Conservation (phyloP, 2,797 vertebrate species). For the Ptychadena robeensis region DNA sequence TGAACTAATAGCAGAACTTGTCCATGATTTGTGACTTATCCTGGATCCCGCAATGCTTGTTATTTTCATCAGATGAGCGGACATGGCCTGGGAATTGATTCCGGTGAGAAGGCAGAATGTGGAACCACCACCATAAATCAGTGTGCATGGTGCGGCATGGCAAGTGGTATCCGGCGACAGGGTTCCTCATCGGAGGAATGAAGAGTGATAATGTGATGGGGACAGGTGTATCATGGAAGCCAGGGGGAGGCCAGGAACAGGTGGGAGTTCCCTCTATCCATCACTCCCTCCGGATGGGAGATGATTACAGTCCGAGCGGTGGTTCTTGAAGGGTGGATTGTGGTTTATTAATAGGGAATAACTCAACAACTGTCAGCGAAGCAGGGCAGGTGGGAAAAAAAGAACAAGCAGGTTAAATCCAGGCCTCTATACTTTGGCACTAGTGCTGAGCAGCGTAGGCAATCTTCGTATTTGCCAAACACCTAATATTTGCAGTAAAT, state of each 20-base stretch:
- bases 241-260: not conserved
- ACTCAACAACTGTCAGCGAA: conserved; percentile 16
- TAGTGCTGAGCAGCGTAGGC: no score
- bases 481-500: no score
- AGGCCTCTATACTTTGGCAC: not conserved
- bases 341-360: conserved; percentile 22
- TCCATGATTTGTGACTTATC: conserved; percentile 25
- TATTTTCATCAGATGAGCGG: conserved; percentile 32
- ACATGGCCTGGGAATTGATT: conserved; percentile 26
- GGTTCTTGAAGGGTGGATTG: not conserved
- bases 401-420: not conserved
- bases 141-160: not conserved
- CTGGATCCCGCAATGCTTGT: not conserved
- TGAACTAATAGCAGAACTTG: not conserved
- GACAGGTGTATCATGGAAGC: conserved; percentile 23
- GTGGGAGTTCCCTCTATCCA: conserved; percentile 32
- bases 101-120: conserved; percentile 27
- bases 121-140: conserved; percentile 43
- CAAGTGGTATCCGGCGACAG: conserved; percentile 33
- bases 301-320: conserved; percentile 1
- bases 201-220: not conserved
- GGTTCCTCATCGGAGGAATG: conserved; percentile 7
- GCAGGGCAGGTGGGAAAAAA: conserved; percentile 20
- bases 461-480: no score
- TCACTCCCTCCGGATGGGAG: conserved; percentile 42